phyloP scores from a whole-genome alignment of 2,113 vertebrate genomes.

The Pseudolaguvia tuberculata region DNA sequence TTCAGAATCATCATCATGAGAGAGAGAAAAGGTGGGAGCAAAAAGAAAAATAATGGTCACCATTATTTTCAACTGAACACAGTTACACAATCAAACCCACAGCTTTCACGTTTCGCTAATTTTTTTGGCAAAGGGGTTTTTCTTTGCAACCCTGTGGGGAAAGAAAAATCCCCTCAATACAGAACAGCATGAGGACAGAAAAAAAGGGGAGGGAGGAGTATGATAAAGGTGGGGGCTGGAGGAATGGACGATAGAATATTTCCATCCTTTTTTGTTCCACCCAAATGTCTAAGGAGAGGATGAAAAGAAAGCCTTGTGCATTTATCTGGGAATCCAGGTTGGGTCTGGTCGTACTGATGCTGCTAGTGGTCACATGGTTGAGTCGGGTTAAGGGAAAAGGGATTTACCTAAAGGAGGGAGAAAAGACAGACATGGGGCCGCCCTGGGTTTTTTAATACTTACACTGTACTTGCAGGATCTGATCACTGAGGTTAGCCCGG shows the following conservation, averaged over 20 bases:
- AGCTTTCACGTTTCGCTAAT: constrained; percentile 77
- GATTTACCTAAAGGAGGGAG: constrained; percentile 43
- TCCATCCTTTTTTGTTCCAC: constrained; percentile 56
- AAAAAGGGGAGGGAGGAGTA: constrained; percentile 54
- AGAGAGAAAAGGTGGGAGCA: constrained; percentile 72
- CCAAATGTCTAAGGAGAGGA: constrained; percentile 52
- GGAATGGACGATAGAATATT: constrained; percentile 42
- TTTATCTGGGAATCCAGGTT: constrained; percentile 11
- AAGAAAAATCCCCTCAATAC: constrained; percentile 73
- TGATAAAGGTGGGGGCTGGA: constrained; percentile 10
- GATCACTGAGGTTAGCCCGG: constrained; percentile 96
- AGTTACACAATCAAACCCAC: constrained; percentile 68
- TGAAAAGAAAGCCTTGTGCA: constrained; percentile 2
- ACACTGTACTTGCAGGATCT: constrained; percentile 99
- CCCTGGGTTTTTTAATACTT: constrained; percentile 73
- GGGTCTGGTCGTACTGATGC: neutral
- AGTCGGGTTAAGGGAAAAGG: constrained; percentile 25
- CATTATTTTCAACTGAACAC: constrained; percentile 73
- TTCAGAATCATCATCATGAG: constrained; percentile 69
- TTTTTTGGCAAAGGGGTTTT: constrained; percentile 61
- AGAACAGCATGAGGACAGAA: constrained; percentile 75
- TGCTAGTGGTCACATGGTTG: constrained; percentile 25
- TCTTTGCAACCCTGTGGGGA: constrained; percentile 74
- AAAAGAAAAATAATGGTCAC: constrained; percentile 74
- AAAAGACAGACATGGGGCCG: neutral